Conservation (phyloP, 2,113 vertebrate genomes). For the Addax nasomaculatus region DNA sequence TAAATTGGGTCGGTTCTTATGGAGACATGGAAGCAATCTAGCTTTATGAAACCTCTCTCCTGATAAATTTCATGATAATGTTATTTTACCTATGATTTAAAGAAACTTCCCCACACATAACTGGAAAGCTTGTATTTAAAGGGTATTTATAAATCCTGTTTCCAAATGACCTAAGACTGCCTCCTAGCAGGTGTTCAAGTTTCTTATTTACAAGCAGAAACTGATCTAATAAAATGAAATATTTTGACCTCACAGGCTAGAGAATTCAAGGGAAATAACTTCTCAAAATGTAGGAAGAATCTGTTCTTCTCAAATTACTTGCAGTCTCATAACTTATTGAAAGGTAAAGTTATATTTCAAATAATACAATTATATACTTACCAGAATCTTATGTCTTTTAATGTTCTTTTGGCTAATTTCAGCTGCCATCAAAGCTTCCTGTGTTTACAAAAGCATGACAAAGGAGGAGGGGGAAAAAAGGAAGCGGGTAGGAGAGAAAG, state of each 20-base stretch:
- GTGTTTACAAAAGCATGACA: conserved; percentile 42
- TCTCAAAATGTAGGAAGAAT: background rate
- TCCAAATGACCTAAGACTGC: conserved; percentile 41
- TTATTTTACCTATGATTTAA: conserved; percentile 39
- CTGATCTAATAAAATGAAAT: conserved; percentile 22
- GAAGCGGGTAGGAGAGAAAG: background rate
- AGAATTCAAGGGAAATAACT: conserved; percentile 33
- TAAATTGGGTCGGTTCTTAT: background rate
- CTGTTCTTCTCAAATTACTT: background rate
- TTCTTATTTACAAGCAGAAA: conserved; percentile 45
- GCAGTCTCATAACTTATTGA: background rate
- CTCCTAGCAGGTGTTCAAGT: background rate
- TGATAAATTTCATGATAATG: conserved; percentile 20
- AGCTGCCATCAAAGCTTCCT: conserved; percentile 99
- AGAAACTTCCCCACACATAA: background rate
- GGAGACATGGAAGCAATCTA: conserved; percentile 6
- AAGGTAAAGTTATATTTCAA: conserved; percentile 23
- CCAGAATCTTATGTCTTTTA: conserved; percentile 96
- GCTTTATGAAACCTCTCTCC: conserved; percentile 35
- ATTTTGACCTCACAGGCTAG: background rate
- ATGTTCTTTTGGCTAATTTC: conserved; percentile 99
- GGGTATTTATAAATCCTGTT: conserved; percentile 30
- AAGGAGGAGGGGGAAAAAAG: background rate
- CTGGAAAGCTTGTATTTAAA: conserved; percentile 23
- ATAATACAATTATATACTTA: conserved; percentile 73